Base-by-base conservation (phyloP, 2,888 invertebrate genomes). In the Callimorpha dominula region DNA sequence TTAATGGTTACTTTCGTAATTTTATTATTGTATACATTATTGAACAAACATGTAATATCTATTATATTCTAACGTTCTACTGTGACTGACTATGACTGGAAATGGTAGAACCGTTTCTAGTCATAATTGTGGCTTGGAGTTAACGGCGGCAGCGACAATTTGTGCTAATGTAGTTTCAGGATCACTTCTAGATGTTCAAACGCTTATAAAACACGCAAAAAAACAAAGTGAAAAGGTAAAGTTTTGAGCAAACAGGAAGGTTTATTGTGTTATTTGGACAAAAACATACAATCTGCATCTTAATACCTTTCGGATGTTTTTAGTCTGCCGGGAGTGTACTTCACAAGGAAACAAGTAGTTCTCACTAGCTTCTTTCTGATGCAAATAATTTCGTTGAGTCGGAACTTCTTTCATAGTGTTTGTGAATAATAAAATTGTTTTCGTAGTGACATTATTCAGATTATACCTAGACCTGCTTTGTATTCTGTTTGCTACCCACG, bases 331-430 rank as follows among this genome's bases (percentile, higher is more conserved):
- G 43, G 70, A 81, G 76, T 80, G 76, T 85, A 85, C 82, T 82
- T 78, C 76, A 73, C 73, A 72, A 76, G 81, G 68, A 85, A 88
- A 89, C 88, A 87, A 89, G 85, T 90, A 91, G 88, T 89, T 89
- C 78, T 78, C 84, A 85, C 84, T 83, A 85, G 80, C 84, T 87
- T 88, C 91, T 92, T 92, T 92, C 85, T 88, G 88, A 93, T 93
- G 93, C 91, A 92, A 93, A 93, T 92, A 90, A 90, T 91, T 91
- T 90, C 80, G 85, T 86, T 75, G 80, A 86, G 82, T 85, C 83
- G 80, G 85, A 88, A 89, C 87, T 91, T 85, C 87, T 88, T 85
- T 80, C 82, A 78, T 78, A 82, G 85, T 85, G 88, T 90, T 92
- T 92, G 89, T 90, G 91, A 92, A 90, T 90, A 89, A 82, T 84